Conservation (phyloP, 1,140 invertebrate species). For the Microplitis mediator region DNA sequence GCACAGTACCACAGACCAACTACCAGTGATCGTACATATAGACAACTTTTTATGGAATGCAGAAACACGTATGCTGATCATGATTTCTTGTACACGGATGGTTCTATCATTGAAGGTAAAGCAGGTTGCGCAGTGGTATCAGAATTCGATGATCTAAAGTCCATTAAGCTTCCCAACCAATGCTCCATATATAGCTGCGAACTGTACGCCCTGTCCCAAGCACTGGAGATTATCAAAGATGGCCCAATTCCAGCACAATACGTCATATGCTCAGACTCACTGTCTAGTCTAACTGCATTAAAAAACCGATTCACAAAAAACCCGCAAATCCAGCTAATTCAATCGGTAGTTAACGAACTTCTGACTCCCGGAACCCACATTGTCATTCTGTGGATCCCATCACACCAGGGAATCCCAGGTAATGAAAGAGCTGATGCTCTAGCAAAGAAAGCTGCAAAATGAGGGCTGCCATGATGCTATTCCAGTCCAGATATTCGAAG, state of each 20-base stretch:
- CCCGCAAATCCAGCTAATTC: not conserved
- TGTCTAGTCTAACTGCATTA: not conserved
- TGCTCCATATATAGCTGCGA: not conserved
- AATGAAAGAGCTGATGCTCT: not conserved
- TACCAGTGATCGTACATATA: too few species aligned
- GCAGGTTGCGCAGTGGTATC: too few species aligned
- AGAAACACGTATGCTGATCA: too few species aligned
- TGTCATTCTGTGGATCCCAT: not conserved
- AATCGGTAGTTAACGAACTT: not conserved
- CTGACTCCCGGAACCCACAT: not conserved
- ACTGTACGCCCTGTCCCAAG: too few species aligned
- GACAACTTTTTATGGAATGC: too few species aligned
- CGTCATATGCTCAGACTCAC: not conserved
- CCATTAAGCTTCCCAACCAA: not conserved
- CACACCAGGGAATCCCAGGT: not conserved
- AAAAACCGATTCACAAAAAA: not conserved
- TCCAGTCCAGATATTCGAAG: too few species aligned
- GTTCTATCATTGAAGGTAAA: too few species aligned
- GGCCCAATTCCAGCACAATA: not conserved
- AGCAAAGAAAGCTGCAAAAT: not conserved
- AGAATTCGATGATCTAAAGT: too few species aligned
- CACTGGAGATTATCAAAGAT: not conserved
- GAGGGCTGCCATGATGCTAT: too few species aligned
- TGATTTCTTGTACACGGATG: too few species aligned
- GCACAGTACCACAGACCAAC: too few species aligned